Percentiles rank a stretch among this genome's conserved stretches.
phyloP scores from a whole-genome alignment of 2,113 vertebrate species.

The Colaptes auratus region DNA sequence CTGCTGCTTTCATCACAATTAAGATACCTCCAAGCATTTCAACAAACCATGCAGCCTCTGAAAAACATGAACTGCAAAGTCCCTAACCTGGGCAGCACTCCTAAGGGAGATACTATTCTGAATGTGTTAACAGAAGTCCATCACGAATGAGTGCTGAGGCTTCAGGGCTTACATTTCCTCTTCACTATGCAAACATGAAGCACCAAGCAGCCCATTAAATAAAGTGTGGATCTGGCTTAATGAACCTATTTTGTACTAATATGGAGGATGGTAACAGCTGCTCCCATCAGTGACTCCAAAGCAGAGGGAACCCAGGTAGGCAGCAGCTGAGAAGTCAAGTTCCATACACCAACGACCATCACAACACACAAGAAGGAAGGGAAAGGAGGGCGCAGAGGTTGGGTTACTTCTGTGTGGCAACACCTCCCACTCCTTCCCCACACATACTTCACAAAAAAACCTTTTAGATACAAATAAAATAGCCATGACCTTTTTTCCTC shows the following conservation, averaged over 20 bases:
- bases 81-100: neutral
- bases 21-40: neutral
- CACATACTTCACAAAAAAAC: neutral
- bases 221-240: neutral
- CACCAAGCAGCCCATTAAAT: neutral
- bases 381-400: neutral
- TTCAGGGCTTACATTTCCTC: neutral
- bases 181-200: neutral
- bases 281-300: neutral
- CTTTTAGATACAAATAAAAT: constrained; percentile 71
- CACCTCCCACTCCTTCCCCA: constrained; percentile 3
- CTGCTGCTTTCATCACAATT: neutral
- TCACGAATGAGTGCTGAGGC: neutral
- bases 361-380: neutral
- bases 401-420: constrained; percentile 23
- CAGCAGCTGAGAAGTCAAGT: neutral
- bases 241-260: neutral
- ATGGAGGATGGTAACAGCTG: neutral
- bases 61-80: neutral
- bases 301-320: neutral
- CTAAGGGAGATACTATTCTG: neutral
- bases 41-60: neutral
- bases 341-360: neutral
- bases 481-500: constrained; percentile 79
- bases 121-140: neutral